A percentile compares a stretch with the other conserved stretches of the same genome.
These are phyloP conservation scores for Tenthredo livida DNA, from an alignment of 2,888 invertebrate species.

Conservation along the genomic window DNA sequence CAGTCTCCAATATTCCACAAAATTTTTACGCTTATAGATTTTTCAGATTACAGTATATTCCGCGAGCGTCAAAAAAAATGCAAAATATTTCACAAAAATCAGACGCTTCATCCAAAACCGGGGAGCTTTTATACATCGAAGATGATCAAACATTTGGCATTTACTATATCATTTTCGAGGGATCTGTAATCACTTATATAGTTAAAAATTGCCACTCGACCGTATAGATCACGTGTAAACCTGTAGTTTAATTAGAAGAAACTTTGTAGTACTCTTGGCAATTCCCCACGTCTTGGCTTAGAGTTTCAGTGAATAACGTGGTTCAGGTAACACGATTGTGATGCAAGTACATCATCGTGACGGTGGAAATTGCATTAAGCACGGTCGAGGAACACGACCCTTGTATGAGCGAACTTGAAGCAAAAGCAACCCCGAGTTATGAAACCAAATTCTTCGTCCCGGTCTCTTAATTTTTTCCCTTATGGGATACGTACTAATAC, in stretches of 20 bases:
- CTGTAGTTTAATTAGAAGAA: background rate
- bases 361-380: slow-evolving; percentile 32
- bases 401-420: slow-evolving; percentile 34
- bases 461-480: slow-evolving; percentile 5
- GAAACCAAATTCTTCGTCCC: slow-evolving; percentile 25
- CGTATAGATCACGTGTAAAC: background rate
- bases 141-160: background rate
- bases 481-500: background rate
- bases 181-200: background rate
- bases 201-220: background rate
- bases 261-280: background rate
- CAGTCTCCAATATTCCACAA: background rate
- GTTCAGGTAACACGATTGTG: slow-evolving; percentile 25
- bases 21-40: background rate
- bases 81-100: background rate
- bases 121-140: background rate
- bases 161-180: background rate
- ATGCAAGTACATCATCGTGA: slow-evolving; percentile 36
- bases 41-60: background rate
- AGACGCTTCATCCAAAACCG: background rate
- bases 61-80: background rate
- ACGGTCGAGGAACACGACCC: slow-evolving; percentile 15
- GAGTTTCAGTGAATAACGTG: slow-evolving; percentile 31
- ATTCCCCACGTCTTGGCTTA: background rate
- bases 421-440: slow-evolving; percentile 24